Conservation (phyloP, 2,797 vertebrate species). For the Esox lucius region DNA sequence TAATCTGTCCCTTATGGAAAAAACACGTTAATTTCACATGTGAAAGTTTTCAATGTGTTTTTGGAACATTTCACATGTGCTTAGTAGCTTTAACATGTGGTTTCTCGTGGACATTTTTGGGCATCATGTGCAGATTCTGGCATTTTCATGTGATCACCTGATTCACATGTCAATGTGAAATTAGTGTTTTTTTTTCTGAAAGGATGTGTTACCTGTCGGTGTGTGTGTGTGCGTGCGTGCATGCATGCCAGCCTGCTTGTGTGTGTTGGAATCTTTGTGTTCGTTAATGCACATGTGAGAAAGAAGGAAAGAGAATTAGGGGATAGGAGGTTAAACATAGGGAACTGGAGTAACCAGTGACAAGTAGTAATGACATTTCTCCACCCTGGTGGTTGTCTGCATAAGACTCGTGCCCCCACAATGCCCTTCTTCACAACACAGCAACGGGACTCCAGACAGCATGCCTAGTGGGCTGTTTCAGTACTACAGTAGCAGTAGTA, state of each 20-base stretch:
- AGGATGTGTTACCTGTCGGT: slow-evolving; percentile 1
- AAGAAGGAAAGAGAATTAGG: background rate
- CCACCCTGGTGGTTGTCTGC: background rate
- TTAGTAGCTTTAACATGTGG: too few relatives aligned
- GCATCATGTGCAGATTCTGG: too few relatives aligned
- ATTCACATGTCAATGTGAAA: too few relatives aligned
- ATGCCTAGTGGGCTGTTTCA: background rate
- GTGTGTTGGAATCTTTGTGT: slow-evolving; percentile 5
- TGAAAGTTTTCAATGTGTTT: too few relatives aligned
- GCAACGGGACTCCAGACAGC: background rate
- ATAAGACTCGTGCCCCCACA: background rate
- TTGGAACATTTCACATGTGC: too few relatives aligned
- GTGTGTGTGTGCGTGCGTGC: slow-evolving; percentile 13
- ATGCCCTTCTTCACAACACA: background rate
- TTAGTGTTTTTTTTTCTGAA: too few relatives aligned
- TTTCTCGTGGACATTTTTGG: too few relatives aligned
- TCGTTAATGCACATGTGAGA: slow-evolving; percentile 1
- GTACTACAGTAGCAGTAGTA: background rate
- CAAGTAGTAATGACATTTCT: background rate
- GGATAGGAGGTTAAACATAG: background rate
- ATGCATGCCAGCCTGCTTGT: background rate
- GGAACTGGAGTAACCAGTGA: background rate
- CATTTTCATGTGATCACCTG: too few relatives aligned
- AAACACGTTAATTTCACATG: too few relatives aligned
- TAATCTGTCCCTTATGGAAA: background rate